phyloP scores from a whole-genome alignment of 2,113 vertebrate species.

The Galbula dea region DNA sequence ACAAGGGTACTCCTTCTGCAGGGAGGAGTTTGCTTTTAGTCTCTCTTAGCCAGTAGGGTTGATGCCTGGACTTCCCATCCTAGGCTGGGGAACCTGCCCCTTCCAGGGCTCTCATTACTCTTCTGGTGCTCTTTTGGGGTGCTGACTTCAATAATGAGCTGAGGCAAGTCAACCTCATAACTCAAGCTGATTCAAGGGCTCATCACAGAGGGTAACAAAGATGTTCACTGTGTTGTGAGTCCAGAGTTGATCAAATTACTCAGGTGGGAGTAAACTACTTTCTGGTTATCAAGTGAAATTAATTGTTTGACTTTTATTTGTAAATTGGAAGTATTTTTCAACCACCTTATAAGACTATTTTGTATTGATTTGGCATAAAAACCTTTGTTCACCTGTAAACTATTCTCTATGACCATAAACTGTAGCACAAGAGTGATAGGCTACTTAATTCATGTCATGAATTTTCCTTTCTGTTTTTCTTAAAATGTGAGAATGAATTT shows the following conservation, averaged over 20 bases:
- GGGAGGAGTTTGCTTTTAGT: not conserved
- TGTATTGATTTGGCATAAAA: not conserved
- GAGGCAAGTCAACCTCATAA: not conserved
- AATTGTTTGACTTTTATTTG: not conserved
- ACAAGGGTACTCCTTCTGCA: not conserved
- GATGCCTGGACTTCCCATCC: not conserved
- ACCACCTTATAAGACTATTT: not conserved
- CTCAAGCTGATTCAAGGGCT: not conserved
- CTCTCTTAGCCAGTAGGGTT: not conserved
- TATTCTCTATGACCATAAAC: not conserved
- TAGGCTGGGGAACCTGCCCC: not conserved
- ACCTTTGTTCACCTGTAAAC: not conserved
- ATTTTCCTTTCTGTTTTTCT: slow-evolving; percentile 15
- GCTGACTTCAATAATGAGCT: not conserved
- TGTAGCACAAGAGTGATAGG: not conserved
- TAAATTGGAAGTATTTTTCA: not conserved
- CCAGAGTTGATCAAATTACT: not conserved
- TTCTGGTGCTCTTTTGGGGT: not conserved
- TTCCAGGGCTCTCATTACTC: not conserved
- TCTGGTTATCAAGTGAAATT: not conserved
- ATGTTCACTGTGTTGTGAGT: not conserved
- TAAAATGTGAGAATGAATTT: not conserved
- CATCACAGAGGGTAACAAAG: not conserved
- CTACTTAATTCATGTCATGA: not conserved
- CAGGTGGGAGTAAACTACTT: not conserved